phyloP scores from a whole-genome alignment of 2,888 invertebrate species.

The Clistopyga incitator region DNA sequence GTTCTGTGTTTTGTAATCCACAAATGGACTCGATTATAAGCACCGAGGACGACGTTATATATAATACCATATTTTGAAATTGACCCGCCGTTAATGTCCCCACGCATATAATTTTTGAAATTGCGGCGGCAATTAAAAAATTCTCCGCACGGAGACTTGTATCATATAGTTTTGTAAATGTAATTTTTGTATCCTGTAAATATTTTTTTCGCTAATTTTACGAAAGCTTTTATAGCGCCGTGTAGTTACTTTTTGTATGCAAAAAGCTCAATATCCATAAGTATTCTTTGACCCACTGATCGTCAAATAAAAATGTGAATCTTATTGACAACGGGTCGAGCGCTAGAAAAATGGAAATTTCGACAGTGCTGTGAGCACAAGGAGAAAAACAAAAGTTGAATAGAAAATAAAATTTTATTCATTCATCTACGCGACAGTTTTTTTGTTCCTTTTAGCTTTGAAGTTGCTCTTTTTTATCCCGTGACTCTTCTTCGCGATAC shows the following conservation, averaged over 20 bases:
- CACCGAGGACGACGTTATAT: constrained; percentile 81
- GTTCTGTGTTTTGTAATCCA: constrained; percentile 53
- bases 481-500: constrained; percentile 59
- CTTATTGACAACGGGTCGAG: neutral
- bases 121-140: neutral
- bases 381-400: constrained; percentile 34
- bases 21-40: constrained; percentile 80
- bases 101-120: neutral
- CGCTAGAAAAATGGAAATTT: neutral
- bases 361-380: constrained; percentile 1
- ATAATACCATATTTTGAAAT: constrained; percentile 81
- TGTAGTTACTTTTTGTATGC: constrained; percentile 24
- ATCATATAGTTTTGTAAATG: constrained; percentile 59
- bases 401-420: constrained; percentile 55
- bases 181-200: constrained; percentile 57
- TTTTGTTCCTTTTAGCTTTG: constrained; percentile 39
- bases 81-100: neutral
- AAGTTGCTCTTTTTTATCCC: constrained; percentile 58
- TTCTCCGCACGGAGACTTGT: constrained; percentile 39
- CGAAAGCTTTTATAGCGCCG: constrained; percentile 40
- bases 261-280: constrained; percentile 53
- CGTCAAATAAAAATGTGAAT: constrained; percentile 39
- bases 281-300: constrained; percentile 15
- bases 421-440: constrained; percentile 18
- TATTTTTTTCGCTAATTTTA: constrained; percentile 42